Evolutionary conservation across 2,113 vertebrate species (phyloP).

Genomic region (Oceanodroma tethys): DNA sequence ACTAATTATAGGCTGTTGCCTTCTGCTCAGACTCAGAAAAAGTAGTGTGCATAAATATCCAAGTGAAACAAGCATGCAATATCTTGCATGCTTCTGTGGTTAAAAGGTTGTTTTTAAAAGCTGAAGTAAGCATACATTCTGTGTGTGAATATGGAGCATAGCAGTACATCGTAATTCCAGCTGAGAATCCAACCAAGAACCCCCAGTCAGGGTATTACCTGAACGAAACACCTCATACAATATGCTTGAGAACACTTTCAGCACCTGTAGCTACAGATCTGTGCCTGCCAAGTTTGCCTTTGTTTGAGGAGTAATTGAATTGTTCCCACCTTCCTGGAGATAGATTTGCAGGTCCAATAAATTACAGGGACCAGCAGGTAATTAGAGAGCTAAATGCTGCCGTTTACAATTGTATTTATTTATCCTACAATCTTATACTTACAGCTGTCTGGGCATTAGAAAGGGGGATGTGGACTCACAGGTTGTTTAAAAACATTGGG

Average conservation of each 20-base stretch:
- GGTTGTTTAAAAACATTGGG: neutral
- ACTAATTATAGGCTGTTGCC: neutral
- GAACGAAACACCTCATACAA: neutral
- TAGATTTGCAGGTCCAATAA: constrained; percentile 5
- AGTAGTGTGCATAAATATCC: neutral
- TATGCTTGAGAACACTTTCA: neutral
- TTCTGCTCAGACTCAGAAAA: neutral
- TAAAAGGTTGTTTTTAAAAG: neutral
- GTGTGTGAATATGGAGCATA: neutral
- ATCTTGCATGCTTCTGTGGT: neutral
- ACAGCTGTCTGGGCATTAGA: neutral
- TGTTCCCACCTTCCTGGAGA: neutral
- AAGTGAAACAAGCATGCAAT: neutral
- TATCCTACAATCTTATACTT: neutral
- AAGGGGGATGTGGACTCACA: neutral
- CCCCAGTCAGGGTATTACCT: neutral
- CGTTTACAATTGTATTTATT: constrained; percentile 3
- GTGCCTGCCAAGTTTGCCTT: neutral
- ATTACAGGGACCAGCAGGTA: neutral
- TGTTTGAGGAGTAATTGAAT: constrained; percentile 11
- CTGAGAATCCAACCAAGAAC: neutral
- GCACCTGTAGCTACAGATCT: neutral
- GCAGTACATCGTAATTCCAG: neutral
- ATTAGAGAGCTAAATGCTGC: constrained; percentile 15
- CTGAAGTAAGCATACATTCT: neutral